Conservation (phyloP, 2,888 invertebrate genomes). For the Anthophora plumipes region DNA sequence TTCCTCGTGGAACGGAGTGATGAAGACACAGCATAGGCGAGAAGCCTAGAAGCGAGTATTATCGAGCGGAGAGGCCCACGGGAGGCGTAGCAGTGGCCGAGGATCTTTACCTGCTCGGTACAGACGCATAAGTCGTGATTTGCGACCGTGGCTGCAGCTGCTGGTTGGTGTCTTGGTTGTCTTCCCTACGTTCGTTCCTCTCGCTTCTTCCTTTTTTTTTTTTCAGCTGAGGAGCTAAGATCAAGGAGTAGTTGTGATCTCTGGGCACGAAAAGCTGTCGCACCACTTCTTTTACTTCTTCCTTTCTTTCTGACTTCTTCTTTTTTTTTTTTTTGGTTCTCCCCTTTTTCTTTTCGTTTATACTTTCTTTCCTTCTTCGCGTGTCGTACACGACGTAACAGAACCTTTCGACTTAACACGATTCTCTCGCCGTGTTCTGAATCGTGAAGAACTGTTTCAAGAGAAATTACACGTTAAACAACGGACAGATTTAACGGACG, state of each 20-base stretch:
- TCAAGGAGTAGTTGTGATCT: conserved; percentile 25
- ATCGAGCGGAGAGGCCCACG: conserved; percentile 23
- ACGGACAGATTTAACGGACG: conserved; percentile 43
- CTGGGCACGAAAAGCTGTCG: conserved; percentile 16
- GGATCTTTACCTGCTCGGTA: conserved; percentile 83
- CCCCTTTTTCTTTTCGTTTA: too few relatives aligned
- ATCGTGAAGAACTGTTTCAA: background rate
- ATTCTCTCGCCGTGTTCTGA: too few relatives aligned
- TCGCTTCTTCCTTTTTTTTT: conserved; percentile 42
- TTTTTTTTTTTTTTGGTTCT: too few relatives aligned
- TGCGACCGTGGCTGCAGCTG: conserved; percentile 70
- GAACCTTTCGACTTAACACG: too few relatives aligned
- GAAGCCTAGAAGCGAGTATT: conserved; percentile 19
- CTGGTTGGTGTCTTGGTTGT: conserved; percentile 33
- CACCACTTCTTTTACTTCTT: background rate
- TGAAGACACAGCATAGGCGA: background rate
- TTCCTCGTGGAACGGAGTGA: background rate
- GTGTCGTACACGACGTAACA: too few relatives aligned
- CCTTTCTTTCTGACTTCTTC: too few relatives aligned
- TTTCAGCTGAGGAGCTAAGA: conserved; percentile 32
- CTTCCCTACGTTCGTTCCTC: conserved; percentile 46
- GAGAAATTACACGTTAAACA: conserved; percentile 23
- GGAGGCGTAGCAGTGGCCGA: conserved; percentile 18
- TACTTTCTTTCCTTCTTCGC: too few relatives aligned
- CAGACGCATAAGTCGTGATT: conserved; percentile 85